Conservation (phyloP, 2,113 vertebrate genomes). For the Scomber scombrus region DNA sequence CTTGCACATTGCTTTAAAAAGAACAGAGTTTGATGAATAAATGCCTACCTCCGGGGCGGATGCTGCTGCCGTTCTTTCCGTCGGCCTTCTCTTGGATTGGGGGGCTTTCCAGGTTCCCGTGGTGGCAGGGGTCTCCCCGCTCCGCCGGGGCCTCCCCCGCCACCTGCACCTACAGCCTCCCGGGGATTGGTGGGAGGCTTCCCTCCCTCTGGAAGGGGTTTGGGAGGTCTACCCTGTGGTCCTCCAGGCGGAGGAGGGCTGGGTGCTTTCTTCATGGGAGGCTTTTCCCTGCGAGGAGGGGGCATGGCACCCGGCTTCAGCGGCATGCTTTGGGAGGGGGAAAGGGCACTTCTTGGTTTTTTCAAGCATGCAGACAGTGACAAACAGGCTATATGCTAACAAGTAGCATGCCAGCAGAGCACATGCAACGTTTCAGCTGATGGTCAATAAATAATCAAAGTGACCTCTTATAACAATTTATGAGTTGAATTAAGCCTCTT, state of each 20-base stretch:
- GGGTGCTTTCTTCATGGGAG: slow-evolving; percentile 88
- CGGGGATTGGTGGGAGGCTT: slow-evolving; percentile 84
- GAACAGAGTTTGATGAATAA: not conserved
- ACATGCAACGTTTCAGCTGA: not conserved
- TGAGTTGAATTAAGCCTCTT: too few species aligned
- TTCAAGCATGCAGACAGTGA: slow-evolving; percentile 33
- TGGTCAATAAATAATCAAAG: not conserved
- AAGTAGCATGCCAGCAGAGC: not conserved
- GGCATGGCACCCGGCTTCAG: slow-evolving; percentile 75
- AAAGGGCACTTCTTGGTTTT: slow-evolving; percentile 27
- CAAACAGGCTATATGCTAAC: not conserved
- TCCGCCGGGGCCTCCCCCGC: not conserved
- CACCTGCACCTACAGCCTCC: slow-evolving; percentile 57
- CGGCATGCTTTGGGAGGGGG: slow-evolving; percentile 54
- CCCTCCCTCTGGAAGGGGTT: slow-evolving; percentile 82
- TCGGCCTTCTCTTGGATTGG: slow-evolving; percentile 88
- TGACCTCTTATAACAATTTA: not conserved
- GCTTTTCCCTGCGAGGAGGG: slow-evolving; percentile 89
- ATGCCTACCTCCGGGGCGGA: slow-evolving; percentile 90
- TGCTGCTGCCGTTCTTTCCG: slow-evolving; percentile 91
- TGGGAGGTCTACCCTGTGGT: slow-evolving; percentile 77
- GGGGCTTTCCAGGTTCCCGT: slow-evolving; percentile 82
- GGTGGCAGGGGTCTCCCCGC: slow-evolving; percentile 73
- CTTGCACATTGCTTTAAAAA: not conserved
- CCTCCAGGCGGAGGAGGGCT: slow-evolving; percentile 83